Conservation (phyloP, 2,888 invertebrate species). For the Enchytraeus crypticus region DNA sequence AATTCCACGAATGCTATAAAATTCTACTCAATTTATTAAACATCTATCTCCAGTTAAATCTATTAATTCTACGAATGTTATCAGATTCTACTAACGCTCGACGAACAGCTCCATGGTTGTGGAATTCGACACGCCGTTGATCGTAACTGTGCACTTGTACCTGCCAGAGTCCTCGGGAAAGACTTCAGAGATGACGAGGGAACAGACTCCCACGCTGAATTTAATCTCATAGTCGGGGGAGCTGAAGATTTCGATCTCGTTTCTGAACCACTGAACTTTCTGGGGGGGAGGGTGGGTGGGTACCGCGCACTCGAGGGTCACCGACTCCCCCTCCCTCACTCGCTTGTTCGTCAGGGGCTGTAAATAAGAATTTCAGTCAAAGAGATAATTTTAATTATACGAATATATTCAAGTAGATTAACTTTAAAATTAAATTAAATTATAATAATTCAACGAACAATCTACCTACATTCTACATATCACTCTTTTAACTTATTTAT, state of each 20-base stretch:
- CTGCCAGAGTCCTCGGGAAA: constrained; percentile 43
- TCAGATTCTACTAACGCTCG: constrained; percentile 38
- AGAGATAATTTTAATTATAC: too few species aligned
- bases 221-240: constrained; percentile 61
- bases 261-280: constrained; percentile 43
- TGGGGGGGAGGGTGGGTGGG: constrained; percentile 42
- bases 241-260: constrained; percentile 54
- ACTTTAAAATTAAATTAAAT: too few species aligned
- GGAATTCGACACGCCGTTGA: constrained; percentile 57
- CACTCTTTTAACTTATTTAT: too few species aligned
- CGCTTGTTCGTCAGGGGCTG: constrained; percentile 31
- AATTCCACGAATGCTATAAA: too few species aligned
- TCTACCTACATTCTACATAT: too few species aligned
- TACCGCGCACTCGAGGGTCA: constrained; percentile 38
- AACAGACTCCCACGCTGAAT: constrained; percentile 66
- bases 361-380: too few species aligned
- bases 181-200: constrained; percentile 61
- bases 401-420: too few species aligned
- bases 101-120: constrained; percentile 37
- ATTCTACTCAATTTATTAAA: too few species aligned
- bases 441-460: too few species aligned
- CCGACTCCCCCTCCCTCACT: constrained; percentile 37
- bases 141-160: constrained; percentile 47
- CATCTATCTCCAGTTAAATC: too few species aligned
- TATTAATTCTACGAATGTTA: too few species aligned